Base-by-base conservation (phyloP, 2,888 invertebrate species). In the Asteroscopus sphinx region DNA sequence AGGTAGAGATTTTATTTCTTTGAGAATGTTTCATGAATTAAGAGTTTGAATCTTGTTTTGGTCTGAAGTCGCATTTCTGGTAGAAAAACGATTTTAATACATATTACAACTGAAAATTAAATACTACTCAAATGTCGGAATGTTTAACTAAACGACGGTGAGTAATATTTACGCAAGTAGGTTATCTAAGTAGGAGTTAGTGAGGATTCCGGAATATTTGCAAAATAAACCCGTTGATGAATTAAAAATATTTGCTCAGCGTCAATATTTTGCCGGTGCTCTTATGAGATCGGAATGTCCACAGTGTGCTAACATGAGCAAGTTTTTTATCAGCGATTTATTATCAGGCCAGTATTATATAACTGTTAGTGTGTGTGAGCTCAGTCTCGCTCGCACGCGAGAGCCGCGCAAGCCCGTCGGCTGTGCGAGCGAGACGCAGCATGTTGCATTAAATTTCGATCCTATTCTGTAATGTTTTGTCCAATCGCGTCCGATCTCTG, bases 401-500 rank as follows among this genome's bases (percentile, higher is more conserved):
- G 30, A 60, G 65, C 44, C 45, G 47, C 42, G 54, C 54, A 51
- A 45, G 16, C 21, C 51, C 47, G 59, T 54, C 60, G 55, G 57
- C 62, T 63, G 80, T 66, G 45, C 57, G 89, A 92, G 83, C 63
- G 89, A 81, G 93, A 92, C 63, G 76, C 70, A 74, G 61, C 64
- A 86, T 76, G 73, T 87, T 88, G 90, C 92, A 91, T 91, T 92
- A 85, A 91, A 91, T 89, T 92, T 93, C 93, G 93, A 93, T 93
- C 92, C 86, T 90, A 87, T 90, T 92, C 91, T 89, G 88, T 89
- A 87, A 88, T 82, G 88, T 87, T 86, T 89, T 87, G 93, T 92
- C 96, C 96, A 96, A 96, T 96, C 95, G 94, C 92, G 93, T 88
- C 87, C 91, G 92, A 93, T 93, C 94, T 93, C 89, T 86, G 92